Conservation (phyloP, 1,140 invertebrate species). For the Hydropsyche tenuis region DNA sequence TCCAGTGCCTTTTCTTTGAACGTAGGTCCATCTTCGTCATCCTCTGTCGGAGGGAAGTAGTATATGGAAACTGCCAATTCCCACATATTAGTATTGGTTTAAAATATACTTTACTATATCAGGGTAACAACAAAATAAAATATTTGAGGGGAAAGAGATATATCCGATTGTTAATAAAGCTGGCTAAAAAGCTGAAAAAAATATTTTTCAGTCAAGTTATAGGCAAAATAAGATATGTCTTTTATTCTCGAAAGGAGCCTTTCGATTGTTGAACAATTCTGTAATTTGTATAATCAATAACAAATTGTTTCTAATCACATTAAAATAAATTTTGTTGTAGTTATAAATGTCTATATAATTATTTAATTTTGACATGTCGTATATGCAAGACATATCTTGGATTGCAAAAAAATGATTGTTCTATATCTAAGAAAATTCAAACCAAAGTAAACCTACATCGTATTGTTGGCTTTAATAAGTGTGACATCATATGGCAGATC, state of each 20-base stretch:
- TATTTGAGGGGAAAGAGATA: conserved; percentile 60
- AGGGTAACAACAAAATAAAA: conserved; percentile 2
- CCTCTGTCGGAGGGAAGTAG: conserved; percentile 89
- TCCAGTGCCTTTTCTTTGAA: conserved; percentile 84
- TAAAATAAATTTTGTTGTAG: too few relatives aligned
- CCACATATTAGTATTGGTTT: conserved; percentile 50
- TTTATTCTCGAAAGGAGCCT: not conserved
- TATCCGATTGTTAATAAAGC: conserved; percentile 55
- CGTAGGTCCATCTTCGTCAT: conserved; percentile 88
- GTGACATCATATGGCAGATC: conserved; percentile 8
- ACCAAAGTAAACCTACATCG: conserved; percentile 2
- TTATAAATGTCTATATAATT: too few relatives aligned
- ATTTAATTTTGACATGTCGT: too few relatives aligned
- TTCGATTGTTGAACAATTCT: not conserved
- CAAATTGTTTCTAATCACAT: too few relatives aligned
- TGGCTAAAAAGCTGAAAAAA: conserved; percentile 47
- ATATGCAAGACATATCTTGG: not conserved
- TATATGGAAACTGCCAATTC: conserved; percentile 82
- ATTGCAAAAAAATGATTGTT: conserved; percentile 11
- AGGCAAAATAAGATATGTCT: conserved; percentile 29
- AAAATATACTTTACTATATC: conserved; percentile 44
- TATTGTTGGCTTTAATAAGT: not conserved
- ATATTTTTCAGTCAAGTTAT: conserved; percentile 26
- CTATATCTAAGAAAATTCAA: conserved; percentile 13
- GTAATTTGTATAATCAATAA: too few relatives aligned